Base-by-base conservation (phyloP, 2,888 invertebrate genomes). In the Zelleria hepariella region DNA sequence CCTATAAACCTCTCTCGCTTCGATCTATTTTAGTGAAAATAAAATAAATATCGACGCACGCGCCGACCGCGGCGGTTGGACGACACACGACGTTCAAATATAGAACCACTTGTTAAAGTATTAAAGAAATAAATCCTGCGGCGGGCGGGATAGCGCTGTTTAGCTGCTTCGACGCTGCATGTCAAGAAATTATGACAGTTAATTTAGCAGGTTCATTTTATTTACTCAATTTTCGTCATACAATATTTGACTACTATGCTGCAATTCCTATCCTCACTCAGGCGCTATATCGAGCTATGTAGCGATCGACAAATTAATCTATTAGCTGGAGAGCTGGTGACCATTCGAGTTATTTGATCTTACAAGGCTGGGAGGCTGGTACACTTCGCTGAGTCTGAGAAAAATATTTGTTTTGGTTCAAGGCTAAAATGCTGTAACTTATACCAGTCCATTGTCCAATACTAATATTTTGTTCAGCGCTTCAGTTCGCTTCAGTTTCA, bases 21-120 rank as follows among this genome's bases (percentile, higher is more conserved):
- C 82, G 70, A 74, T 82, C 87, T 87, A 86, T 87, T 87, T 86
- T 80, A 82, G 87, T 83, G 78, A 80, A 82, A 87, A 87, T 86
- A 25, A 86, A 87, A 87, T 87, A 87, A 87, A 87, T 86, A 86
- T 79, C 74, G 74, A 74, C 72, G 73, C 78, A 74, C 70, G 73
- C 76, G 77, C 71, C 53, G 18, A 56, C 75, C 75, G 75, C 74
- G 75, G 73, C 74, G 71, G 70, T 65, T 66, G 59, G 20, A 42
- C 65, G 65, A 64, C 70, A 80, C 71, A 71, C 73, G 58, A 58
- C 77, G 62, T 76, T 80, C 81, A 72, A 77, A 82, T 82, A 82
- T 83, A 84, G 78, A 77, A 69, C 77, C 82, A 82, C 84, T 84
- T 81, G 85, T 83, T 83, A 83, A 82, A 81, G 80, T 79, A 81